Percentiles rank a stretch among this genome's conserved stretches.
phyloP scores from a whole-genome alignment of 2,797 vertebrate genomes.

The Ceyx erithaca region DNA sequence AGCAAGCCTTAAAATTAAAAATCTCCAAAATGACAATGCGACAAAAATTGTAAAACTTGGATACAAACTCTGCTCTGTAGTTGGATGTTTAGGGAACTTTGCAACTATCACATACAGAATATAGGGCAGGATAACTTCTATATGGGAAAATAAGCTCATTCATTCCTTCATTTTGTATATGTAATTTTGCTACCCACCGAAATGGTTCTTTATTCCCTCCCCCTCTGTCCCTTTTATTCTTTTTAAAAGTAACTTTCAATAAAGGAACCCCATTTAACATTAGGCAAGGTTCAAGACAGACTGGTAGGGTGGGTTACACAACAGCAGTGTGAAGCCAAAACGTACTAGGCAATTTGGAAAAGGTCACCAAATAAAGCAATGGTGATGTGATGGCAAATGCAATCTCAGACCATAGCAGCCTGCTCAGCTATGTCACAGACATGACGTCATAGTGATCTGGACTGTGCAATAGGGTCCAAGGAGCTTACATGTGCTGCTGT shows the following conservation, averaged over 20 bases:
- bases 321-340: background rate
- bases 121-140: background rate
- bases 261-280: rapidly evolving
- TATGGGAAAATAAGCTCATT: background rate
- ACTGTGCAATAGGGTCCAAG: background rate
- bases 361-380: background rate
- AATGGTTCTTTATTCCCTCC: rapidly evolving
- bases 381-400: background rate
- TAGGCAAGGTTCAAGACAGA: background rate
- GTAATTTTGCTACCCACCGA: background rate
- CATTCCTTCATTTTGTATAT: background rate
- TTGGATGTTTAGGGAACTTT: background rate
- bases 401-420: background rate
- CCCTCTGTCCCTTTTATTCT: too few species aligned
- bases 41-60: background rate
- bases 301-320: background rate
- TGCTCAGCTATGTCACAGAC: background rate
- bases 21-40: background rate
- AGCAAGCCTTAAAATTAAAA: background rate
- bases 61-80: background rate
- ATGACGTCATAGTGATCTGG: rapidly evolving
- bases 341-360: background rate
- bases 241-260: background rate
- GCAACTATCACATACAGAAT: background rate
- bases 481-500: background rate